These are phyloP conservation scores for Squalus acanthias DNA, from an alignment of 2,797 vertebrate genomes.

Conservation along the genomic window DNA sequence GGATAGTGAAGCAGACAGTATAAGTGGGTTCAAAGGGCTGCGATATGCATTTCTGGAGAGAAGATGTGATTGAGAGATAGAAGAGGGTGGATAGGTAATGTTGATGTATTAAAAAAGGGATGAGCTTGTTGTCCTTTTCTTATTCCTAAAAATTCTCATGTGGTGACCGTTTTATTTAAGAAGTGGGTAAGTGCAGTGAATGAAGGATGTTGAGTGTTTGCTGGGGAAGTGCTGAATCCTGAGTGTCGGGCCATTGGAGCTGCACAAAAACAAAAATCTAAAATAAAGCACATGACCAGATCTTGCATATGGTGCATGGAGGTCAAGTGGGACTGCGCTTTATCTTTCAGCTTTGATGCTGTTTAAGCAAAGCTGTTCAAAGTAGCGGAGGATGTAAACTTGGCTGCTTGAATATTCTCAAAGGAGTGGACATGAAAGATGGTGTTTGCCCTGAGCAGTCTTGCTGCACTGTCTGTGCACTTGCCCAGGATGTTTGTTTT, in stretches of 20 bases:
- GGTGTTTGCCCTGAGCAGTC: constrained; percentile 41
- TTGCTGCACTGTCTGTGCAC: neutral
- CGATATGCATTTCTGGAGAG: neutral
- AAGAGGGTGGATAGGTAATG: neutral
- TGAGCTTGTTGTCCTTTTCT: neutral
- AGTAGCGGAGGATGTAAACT: neutral
- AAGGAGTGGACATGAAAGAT: constrained; percentile 40
- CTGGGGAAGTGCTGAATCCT: neutral
- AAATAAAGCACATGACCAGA: neutral
- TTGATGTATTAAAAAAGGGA: neutral
- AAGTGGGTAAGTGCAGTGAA: neutral
- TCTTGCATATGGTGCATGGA: neutral
- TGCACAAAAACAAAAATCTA: neutral
- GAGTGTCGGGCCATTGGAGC: neutral
- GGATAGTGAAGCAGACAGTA: neutral
- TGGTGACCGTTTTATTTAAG: no score
- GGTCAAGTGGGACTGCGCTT: neutral
- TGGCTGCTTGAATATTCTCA: constrained; percentile 40
- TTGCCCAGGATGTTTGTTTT: neutral
- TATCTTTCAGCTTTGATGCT: constrained; percentile 17
- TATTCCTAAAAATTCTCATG: neutral
- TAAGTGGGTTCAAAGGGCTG: neutral
- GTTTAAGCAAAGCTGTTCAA: neutral
- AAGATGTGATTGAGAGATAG: neutral
- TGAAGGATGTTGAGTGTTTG: neutral